Evolutionary conservation across 1,140 invertebrate species (phyloP), one percentile per base, ranked within the genome.

Genomic region (Ctenoplectra terminalis): DNA sequence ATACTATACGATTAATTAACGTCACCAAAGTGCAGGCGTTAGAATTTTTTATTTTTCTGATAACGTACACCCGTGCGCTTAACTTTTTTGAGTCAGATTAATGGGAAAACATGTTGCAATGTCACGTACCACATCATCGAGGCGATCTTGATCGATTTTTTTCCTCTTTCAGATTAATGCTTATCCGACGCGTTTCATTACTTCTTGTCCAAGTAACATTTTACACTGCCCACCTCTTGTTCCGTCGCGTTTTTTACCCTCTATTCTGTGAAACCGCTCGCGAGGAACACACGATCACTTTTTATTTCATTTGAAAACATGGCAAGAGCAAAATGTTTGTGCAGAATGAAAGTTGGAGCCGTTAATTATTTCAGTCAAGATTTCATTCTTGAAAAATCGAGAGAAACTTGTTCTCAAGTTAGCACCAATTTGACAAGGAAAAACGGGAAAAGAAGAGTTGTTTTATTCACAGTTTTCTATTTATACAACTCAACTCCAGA

Each of bases 41-140:
- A 26, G 9, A 43, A 50, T 71, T 26, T 60, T 34, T 76, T 26
- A 66, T 56, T 54, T 56, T 54, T 23, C 23, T 5, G 48, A 17
- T 40, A 20, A 31, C 3, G 26, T 1, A 61, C n/a, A 11, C 40
- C 6, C 20, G 40, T 1, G 20, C 9, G 34, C 26, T 26, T 5
- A 9, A 20, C 48, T 84, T 31, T 15, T 67, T 66, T 63, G 56
- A 54, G 52, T 66, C 50, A 46, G 52, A 64, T 72, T 79, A 83
- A 81, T 66, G 40, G 40, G 23, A 43, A 63, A 79, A 58, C 26
- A 71, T 79, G 20, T n/a, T 11, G 26, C 50, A 37, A 7, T 15
- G 61, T 81, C 66, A 87, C 85, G 66, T 87, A 87, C 82, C 85
- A 87, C 83, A 82, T 84, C 85, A 87, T 84, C 63, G 84, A 74